Evolutionary conservation across 2,888 invertebrate genomes (phyloP).

Genomic region (Muschampia plurimacula): DNA sequence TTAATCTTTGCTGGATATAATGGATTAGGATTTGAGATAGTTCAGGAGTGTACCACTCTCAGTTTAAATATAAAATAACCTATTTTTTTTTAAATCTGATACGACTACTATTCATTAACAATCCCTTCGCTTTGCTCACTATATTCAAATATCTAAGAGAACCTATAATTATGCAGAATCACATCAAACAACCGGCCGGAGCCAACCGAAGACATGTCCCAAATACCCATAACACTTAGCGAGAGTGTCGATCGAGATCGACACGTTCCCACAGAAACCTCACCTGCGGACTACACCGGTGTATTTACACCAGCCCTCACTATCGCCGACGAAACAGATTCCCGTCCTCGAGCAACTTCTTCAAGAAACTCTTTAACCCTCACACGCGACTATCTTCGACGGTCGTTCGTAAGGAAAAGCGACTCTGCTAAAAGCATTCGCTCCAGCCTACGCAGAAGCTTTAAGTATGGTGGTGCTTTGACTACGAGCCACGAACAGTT

Average conservation of each 20-base stretch:
- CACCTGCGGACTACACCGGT: conserved; percentile 61
- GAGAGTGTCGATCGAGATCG: conserved; percentile 69
- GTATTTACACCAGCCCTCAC: conserved; percentile 60
- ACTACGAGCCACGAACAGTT: conserved; percentile 86
- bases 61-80: too few relatives aligned
- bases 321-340: conserved; percentile 68
- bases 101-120: too few relatives aligned
- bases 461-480: conserved; percentile 72
- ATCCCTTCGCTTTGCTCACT: too few relatives aligned
- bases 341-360: conserved; percentile 53
- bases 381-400: conserved; percentile 68
- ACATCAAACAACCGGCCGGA: conserved; percentile 63
- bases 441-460: conserved; percentile 74
- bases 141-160: background rate
- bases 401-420: conserved; percentile 75
- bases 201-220: conserved; percentile 63
- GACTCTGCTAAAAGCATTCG: conserved; percentile 76
- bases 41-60: too few relatives aligned
- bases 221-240: conserved; percentile 75
- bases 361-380: conserved; percentile 68
- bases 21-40: too few relatives aligned
- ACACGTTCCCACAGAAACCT: conserved; percentile 47
- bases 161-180: conserved; percentile 58
- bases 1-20: too few relatives aligned
- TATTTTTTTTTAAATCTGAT: too few relatives aligned